These are phyloP conservation scores for Ptilodon capucinus DNA, from an alignment of 2,888 invertebrate species.

Conservation along the genomic window DNA sequence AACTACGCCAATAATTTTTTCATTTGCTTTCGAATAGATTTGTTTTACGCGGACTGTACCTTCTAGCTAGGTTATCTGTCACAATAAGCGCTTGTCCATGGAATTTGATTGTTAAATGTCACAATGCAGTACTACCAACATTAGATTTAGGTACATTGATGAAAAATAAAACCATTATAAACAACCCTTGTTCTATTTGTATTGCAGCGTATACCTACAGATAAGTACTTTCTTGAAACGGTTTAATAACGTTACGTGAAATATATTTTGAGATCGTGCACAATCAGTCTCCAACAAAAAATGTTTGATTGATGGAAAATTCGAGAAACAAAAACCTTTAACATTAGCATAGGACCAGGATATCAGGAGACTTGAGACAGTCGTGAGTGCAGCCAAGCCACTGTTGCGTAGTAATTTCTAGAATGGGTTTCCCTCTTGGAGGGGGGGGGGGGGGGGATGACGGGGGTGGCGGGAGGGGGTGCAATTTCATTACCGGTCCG, in stretches of 20 bases:
- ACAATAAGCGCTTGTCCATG: slow-evolving; percentile 41
- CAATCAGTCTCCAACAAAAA: slow-evolving; percentile 13
- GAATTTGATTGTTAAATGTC: neutral
- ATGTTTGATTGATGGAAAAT: slow-evolving; percentile 50
- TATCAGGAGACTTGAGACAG: slow-evolving; percentile 45
- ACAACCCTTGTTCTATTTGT: neutral
- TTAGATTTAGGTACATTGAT: too few species aligned
- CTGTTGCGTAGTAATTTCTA: slow-evolving; percentile 81
- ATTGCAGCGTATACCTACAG: too few species aligned
- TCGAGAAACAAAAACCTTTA: slow-evolving; percentile 44
- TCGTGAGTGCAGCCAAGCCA: slow-evolving; percentile 65
- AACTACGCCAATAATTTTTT: slow-evolving; percentile 69
- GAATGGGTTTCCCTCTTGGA: slow-evolving; percentile 62
- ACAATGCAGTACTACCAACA: neutral
- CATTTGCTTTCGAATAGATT: slow-evolving; percentile 32
- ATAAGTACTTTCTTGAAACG: too few species aligned
- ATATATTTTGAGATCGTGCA: too few species aligned
- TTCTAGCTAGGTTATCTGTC: slow-evolving; percentile 29
- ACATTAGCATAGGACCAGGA: slow-evolving; percentile 61
- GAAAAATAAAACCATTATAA: too few species aligned
- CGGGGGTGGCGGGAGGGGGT: slow-evolving; percentile 68
- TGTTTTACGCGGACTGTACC: neutral
- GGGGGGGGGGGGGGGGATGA: slow-evolving; percentile 49
- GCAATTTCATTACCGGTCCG: slow-evolving; percentile 83
- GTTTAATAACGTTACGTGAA: too few species aligned